Conservation (phyloP, 1,140 invertebrate species). For the Ptiloglossa arizonensis region DNA sequence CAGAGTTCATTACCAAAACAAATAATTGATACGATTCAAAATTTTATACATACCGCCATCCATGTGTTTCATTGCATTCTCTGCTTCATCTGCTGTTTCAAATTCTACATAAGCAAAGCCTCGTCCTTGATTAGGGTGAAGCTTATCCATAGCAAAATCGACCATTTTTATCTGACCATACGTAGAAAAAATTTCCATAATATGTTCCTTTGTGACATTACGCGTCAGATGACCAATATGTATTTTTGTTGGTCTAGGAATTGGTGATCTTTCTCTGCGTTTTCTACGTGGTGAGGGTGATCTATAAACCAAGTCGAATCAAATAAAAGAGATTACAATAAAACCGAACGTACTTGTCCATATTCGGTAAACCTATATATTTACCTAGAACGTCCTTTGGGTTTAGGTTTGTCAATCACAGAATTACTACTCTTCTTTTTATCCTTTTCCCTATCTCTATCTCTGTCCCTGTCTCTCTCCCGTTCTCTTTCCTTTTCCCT, state of each 20-base stretch:
- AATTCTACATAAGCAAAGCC: slow-evolving; percentile 98
- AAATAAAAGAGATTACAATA: not conserved
- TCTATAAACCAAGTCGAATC: slow-evolving; percentile 68
- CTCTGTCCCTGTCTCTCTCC: slow-evolving; percentile 79
- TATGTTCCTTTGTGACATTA: slow-evolving; percentile 96
- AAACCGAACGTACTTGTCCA: not conserved
- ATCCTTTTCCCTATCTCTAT: slow-evolving; percentile 78
- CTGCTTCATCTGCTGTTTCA: slow-evolving; percentile 95
- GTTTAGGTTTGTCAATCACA: slow-evolving; percentile 83
- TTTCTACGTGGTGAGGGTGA: slow-evolving; percentile 83
- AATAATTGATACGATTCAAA: not conserved
- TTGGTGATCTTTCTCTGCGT: slow-evolving; percentile 90
- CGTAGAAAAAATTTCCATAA: slow-evolving; percentile 96
- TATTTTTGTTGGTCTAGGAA: slow-evolving; percentile 93
- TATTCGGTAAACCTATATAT: not conserved
- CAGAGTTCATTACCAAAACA: not conserved
- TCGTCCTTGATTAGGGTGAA: slow-evolving; percentile 91
- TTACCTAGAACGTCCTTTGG: slow-evolving; percentile 82
- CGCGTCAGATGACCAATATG: slow-evolving; percentile 95
- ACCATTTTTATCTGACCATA: slow-evolving; percentile 95
- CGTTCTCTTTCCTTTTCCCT: slow-evolving; percentile 81
- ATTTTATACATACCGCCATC: slow-evolving; percentile 90
- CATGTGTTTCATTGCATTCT: slow-evolving; percentile 99
- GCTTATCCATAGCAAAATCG: slow-evolving; percentile 93
- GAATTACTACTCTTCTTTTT: slow-evolving; percentile 82